These are phyloP conservation scores for Sebastes schlegelii DNA, from an alignment of 2,113 vertebrate genomes.

Conservation along the genomic window DNA sequence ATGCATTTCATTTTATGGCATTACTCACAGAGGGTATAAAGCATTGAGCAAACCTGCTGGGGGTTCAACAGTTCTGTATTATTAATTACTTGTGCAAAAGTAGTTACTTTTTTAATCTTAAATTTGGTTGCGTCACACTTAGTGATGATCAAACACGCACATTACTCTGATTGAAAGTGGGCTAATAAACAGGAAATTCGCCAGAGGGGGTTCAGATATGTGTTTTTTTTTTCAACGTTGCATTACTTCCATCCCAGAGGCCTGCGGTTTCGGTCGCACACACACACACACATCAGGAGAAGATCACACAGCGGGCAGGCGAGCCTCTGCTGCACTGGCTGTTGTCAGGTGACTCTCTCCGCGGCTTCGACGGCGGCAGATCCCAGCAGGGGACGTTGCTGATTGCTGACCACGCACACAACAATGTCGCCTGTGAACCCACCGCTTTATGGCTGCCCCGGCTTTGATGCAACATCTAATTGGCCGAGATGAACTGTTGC, in stretches of 20 bases:
- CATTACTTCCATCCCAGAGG: slow-evolving; percentile 60
- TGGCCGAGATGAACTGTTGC: slow-evolving; percentile 82
- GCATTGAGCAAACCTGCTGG: slow-evolving; percentile 26
- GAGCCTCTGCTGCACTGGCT: slow-evolving; percentile 61
- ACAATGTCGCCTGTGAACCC: slow-evolving; percentile 78
- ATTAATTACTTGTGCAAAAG: slow-evolving; percentile 54
- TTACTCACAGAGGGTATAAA: slow-evolving; percentile 16
- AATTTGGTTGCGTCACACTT: slow-evolving; percentile 48
- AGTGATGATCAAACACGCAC: slow-evolving; percentile 52
- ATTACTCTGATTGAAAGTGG: slow-evolving; percentile 63
- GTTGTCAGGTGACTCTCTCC: slow-evolving; percentile 80
- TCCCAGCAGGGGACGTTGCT: slow-evolving; percentile 77
- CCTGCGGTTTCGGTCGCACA: slow-evolving; percentile 52
- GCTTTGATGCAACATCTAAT: slow-evolving; percentile 83
- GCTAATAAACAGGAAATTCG: slow-evolving; percentile 60
- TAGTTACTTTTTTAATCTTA: slow-evolving; percentile 35
- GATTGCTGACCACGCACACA: slow-evolving; percentile 83
- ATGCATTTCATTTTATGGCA: slow-evolving; percentile 12
- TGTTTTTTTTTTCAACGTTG: slow-evolving; percentile 35
- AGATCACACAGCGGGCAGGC: slow-evolving; percentile 76
- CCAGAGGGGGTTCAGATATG: slow-evolving; percentile 42
- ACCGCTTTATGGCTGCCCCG: slow-evolving; percentile 66
- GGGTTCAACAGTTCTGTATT: slow-evolving; percentile 22
- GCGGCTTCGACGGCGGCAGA: slow-evolving; percentile 58
- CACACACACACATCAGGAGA: slow-evolving; percentile 66